Evolutionary conservation across 2,113 vertebrate genomes (phyloP), one percentile per base, ranked within the genome.

Genomic region (Pelodiscus sinensis): DNA sequence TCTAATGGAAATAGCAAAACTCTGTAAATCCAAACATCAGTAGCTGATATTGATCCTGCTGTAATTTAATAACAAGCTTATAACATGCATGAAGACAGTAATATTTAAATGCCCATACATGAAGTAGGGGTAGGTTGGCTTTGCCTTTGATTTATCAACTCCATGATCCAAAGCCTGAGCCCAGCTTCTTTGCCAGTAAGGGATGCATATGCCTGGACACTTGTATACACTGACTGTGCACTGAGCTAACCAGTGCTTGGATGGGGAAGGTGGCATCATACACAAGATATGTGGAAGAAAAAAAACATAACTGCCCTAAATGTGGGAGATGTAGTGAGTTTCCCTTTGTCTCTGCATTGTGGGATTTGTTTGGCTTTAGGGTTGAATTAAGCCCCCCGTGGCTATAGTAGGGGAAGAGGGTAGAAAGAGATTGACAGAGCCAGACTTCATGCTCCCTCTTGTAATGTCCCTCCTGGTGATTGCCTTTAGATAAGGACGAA

Each of bases 201-300:
- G n/a, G 31, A 21, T 1, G 22, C 3, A 2, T 4, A 86, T 1
- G 2, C n/a, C 24, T 56, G n/a, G 80, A 18, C 55, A 50, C 15
- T 0, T 0, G 4, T 0, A 1, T 50, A 12, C 50, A 56, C 56
- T 57, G 58, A 35, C 9, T 55, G 81, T 22, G 60, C 44, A 22
- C 62, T 71, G 31, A 35, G 6, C n/a, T 8, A 31, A 24, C 22
- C 31, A 38, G 2, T 29, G 52, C 52, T 18, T 81, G 31, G 65
- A 68, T 68, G 65, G 16, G 0, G 0, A 82, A 14, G 31, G 22
- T 44, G 38, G 22, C 73, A 44, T 50, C 22, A 50, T 35, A 44
- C 73, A 25, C 19, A 27, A 38, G 31, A 10, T 83, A 57, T 31
- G 12, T 25, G 8, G 21, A 24, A 6, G 5, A 51, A 89, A 54